Evolutionary conservation across 2,113 vertebrate species (phyloP), one percentile per base, ranked within the genome.

Genomic region (Channa argus): DNA sequence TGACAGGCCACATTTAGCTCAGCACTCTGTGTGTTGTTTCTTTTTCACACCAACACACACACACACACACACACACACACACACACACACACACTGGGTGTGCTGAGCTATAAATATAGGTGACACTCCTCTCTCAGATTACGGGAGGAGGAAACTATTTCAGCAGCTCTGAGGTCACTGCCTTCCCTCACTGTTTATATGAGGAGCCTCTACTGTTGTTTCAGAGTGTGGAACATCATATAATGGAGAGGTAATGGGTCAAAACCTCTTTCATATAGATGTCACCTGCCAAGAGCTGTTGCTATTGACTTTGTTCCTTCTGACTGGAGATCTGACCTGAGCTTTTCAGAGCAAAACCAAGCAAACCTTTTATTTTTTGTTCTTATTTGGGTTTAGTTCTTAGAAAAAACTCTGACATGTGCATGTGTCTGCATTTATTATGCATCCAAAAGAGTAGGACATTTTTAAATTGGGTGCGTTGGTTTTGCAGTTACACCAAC

Each of bases 1-100:
- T 61, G 72, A 80, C 77, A 76, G 66, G 59, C 1, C 0, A 7
- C 63, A 74, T 74, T 83, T 70, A 78, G 65, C 70, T 46, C 60
- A 55, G 64, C 46, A 2, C 53, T 13, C 6, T 5, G n/a, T 41
- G 33, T 43, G 14, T 34, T 56, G n/a, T 55, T 24, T 24, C 24
- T 24, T 2, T 41, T 51, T 63, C 11, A 38, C 1, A 5, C 38
- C 46, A 43, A 60, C 46, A 60, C 11, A 24, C 11, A 6, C 49
- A 9, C 59, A 63, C 50, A 53, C 15, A 44, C 24, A 24, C 24
- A 9, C 15, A n/a, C n/a, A 60, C 46, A 60, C 11, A 24, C 11
- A 6, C 49, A 9, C 59, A 63, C 50, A 53, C 15, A 44, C 24
- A 24, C 24, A 9, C 15, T 55, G 34, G 15, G 15, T 6, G 65